Evolutionary conservation across 2,797 vertebrate species (phyloP).

Genomic region (Neopelma chrysocephalum): DNA sequence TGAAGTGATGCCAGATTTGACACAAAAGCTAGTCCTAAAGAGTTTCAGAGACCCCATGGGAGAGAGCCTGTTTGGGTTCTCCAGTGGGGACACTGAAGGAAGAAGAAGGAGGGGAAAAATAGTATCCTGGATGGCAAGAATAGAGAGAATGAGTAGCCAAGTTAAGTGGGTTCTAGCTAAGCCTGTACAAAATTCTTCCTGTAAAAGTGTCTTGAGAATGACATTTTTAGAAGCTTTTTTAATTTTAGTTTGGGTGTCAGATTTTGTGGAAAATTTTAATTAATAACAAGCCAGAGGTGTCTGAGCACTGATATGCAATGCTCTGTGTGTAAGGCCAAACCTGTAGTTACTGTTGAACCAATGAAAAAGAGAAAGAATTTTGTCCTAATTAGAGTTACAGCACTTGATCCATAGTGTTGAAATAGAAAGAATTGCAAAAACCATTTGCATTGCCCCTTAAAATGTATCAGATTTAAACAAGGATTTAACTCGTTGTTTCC

Average conservation of each 20-base stretch:
- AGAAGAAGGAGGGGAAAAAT: neutral
- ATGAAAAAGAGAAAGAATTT: neutral
- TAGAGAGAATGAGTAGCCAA: neutral
- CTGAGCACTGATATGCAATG: rapidly evolving
- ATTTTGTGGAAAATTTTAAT: neutral
- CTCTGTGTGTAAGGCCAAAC: neutral
- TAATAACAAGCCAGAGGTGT: neutral
- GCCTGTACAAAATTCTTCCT: neutral
- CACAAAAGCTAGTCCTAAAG: neutral
- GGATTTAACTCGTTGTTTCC: neutral
- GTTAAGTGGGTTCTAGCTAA: neutral
- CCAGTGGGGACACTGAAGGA: neutral
- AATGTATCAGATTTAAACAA: neutral
- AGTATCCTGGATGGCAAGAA: neutral
- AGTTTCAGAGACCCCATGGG: neutral
- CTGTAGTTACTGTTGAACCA: neutral
- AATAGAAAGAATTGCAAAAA: conserved; percentile 45
- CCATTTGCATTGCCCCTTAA: neutral
- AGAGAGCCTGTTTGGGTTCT: neutral
- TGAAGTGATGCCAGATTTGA: neutral
- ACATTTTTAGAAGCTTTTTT: neutral
- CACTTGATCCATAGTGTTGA: neutral
- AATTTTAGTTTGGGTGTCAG: neutral
- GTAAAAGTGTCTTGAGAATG: neutral
- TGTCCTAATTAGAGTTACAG: neutral